Evolutionary conservation across 2,113 vertebrate genomes (phyloP).

Genomic region (Corythornis madagascariensis): DNA sequence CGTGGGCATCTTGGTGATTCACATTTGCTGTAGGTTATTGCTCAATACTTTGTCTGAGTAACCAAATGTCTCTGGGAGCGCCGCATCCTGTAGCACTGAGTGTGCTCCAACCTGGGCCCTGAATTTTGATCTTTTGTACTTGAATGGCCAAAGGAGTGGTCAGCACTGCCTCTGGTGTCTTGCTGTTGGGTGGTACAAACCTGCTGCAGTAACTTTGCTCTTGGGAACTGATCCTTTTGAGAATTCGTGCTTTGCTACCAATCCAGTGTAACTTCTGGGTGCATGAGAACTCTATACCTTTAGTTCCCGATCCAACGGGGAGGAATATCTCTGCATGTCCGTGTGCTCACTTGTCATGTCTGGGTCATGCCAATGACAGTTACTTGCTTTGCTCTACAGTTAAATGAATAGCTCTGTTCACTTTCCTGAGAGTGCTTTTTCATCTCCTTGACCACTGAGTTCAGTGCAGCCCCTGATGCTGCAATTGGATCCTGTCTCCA

Average conservation of each 20-base stretch:
- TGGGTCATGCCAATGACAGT: too few relatives aligned
- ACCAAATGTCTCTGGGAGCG: not conserved
- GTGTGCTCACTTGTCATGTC: not conserved
- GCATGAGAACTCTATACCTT: accelerated
- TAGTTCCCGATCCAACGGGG: not conserved
- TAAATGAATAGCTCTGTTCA: not conserved
- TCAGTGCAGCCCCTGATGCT: not conserved
- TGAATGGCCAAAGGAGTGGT: not conserved
- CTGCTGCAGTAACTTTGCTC: not conserved
- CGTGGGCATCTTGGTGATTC: constrained; percentile 48
- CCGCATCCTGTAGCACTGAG: not conserved
- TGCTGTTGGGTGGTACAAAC: not conserved
- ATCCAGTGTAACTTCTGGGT: not conserved
- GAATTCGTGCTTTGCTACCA: not conserved
- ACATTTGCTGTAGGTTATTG: constrained; percentile 46
- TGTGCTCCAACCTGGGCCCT: not conserved
- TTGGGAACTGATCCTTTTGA: not conserved
- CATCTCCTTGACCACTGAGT: not conserved
- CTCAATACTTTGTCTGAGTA: constrained; percentile 50
- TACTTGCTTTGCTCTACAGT: not conserved
- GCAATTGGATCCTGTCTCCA: constrained; percentile 12
- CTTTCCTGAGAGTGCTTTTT: not conserved
- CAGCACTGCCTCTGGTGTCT: not conserved
- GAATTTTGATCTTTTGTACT: not conserved
- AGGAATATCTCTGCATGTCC: not conserved